These are phyloP conservation scores for Dendroctonus ponderosae DNA, from an alignment of 1,140 invertebrate genomes.

Conservation along the genomic window DNA sequence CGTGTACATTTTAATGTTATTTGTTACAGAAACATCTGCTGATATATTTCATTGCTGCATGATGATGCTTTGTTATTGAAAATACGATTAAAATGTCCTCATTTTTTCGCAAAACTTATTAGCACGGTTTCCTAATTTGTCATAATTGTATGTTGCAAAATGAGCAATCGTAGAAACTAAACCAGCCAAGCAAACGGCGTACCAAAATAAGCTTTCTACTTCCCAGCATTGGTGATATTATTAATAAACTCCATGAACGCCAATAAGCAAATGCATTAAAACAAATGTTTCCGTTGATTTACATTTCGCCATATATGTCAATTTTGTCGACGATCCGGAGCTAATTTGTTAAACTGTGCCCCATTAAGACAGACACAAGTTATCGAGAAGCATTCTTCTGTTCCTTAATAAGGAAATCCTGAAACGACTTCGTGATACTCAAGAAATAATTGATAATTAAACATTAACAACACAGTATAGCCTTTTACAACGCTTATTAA, in stretches of 20 bases:
- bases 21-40: too few species aligned
- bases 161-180: too few species aligned
- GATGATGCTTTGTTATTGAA: too few species aligned
- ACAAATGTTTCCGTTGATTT: conserved; percentile 5
- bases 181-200: too few species aligned
- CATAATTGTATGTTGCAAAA: too few species aligned
- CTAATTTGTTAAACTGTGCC: conserved; percentile 20
- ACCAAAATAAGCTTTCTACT: too few species aligned
- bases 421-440: conserved; percentile 33
- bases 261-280: conserved; percentile 12
- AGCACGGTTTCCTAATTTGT: too few species aligned
- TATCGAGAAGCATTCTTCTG: conserved; percentile 31
- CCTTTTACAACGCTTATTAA: conserved; percentile 36
- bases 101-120: too few species aligned
- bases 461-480: conserved; percentile 36
- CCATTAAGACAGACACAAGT: conserved; percentile 26
- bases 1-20: too few species aligned
- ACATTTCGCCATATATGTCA: conserved; percentile 10
- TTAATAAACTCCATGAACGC: not conserved
- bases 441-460: conserved; percentile 37
- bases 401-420: conserved; percentile 31
- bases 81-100: too few species aligned
- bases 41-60: too few species aligned
- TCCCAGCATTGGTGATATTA: not conserved
- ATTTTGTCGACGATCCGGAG: conserved; percentile 6